Base-by-base conservation (phyloP, 2,113 vertebrate species). In the Phoenicopterus ruber region DNA sequence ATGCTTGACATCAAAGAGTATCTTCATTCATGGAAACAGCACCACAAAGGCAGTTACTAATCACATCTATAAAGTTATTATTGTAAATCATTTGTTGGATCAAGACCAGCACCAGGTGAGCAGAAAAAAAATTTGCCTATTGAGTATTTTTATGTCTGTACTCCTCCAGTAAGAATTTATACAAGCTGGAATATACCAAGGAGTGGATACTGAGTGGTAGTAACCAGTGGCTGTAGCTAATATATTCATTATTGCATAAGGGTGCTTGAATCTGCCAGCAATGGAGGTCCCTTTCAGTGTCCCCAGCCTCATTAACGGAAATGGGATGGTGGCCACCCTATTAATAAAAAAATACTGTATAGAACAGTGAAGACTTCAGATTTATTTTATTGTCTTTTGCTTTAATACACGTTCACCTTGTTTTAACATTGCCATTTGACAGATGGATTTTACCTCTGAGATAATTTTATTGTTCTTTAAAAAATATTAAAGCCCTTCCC, bases 101-200 rank as follows among this genome's bases (percentile, higher is more conserved):
- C 49, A 76, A 90, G 74, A 76, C 13, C 36, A 86, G 25, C 13
- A 72, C 8, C 14, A 57, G 17, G 9, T 40, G 22, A 71, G 25
- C 1, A 3, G 5, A 3, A 19, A 77, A 58, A 59, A 46, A 47
- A 29, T 42, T 0, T 9, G 11, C 1, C 1, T 69, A 13, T 55
- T 54, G 24, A 79, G 2, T 32, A 71, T 67, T 71, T 57, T 49
- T 58, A 65, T 74, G 79, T 80, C 54, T 70, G 2, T 58, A 26
- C 36, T 93, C 28, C 19, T 65, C 14, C 12, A 19, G 29, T 61
- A 91, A 80, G 10, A 76, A 72, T 44, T 57, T 59, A 21, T 38
- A 50, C 3, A 2, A 83, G 9, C 17, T 90, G 7, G 10, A 70
- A 62, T 50, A 61, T 24, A 83, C 12, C 22, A 58, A 13, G n/a